phyloP scores from a whole-genome alignment of 1,140 invertebrate genomes.

The Trichonephila clavata region DNA sequence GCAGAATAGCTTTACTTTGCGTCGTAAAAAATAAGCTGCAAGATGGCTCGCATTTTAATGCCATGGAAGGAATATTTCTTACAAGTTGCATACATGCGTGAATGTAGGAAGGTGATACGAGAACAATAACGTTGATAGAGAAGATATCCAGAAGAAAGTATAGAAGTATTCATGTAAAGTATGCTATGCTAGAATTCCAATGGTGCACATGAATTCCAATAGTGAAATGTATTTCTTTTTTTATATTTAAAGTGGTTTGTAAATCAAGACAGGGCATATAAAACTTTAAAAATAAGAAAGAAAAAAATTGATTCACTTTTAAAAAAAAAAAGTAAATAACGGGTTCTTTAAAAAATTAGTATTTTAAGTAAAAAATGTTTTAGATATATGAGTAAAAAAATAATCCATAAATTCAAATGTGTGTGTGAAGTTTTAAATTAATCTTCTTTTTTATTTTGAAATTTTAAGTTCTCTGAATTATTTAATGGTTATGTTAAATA shows the following conservation, averaged over 20 bases:
- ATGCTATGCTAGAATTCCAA: background rate
- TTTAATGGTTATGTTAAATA: too few species aligned
- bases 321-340: too few species aligned
- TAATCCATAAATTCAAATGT: too few species aligned
- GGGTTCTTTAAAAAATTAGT: background rate
- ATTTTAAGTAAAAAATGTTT: too few species aligned
- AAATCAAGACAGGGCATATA: background rate
- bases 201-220: background rate
- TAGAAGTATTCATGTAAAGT: too few species aligned
- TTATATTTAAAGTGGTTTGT: background rate
- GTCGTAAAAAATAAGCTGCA: background rate
- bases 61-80: background rate
- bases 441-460: too few species aligned
- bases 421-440: too few species aligned
- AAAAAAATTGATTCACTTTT: background rate
- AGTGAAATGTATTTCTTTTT: background rate
- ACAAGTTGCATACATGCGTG: background rate
- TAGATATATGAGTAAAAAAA: too few species aligned
- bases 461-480: too few species aligned
- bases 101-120: background rate
- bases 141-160: background rate
- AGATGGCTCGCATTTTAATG: constrained; percentile 16
- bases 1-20: background rate
- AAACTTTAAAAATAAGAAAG: background rate
- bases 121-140: background rate